These are phyloP conservation scores for Triplophysa yarkandensis DNA, from an alignment of 2,797 vertebrate species.

Conservation along the genomic window DNA sequence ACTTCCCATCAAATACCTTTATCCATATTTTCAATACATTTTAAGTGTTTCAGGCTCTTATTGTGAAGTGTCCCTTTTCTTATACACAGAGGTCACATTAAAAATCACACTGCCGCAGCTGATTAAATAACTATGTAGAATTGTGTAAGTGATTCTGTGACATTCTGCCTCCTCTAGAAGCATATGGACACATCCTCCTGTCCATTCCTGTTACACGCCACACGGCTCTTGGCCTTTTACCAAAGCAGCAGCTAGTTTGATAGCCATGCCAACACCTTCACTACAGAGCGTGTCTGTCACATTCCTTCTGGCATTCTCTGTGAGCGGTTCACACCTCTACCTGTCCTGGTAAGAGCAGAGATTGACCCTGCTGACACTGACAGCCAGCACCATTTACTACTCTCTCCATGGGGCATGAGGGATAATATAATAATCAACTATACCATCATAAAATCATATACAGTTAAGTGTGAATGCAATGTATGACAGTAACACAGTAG, in stretches of 20 bases:
- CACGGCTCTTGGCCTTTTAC: conserved; percentile 24
- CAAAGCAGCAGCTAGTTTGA: conserved; percentile 18
- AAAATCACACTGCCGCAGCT: not conserved
- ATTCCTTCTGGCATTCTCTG: not conserved
- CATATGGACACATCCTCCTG: conserved; percentile 23
- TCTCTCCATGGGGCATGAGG: not conserved
- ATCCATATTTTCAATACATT: not conserved
- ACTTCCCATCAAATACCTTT: too few species aligned
- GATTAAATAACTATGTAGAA: not conserved
- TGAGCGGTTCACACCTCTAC: conserved; percentile 2
- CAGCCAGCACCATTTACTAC: not conserved
- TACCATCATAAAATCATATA: not conserved
- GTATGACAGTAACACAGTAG: not conserved
- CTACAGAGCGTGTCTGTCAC: conserved; percentile 26
- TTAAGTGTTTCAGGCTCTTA: not conserved
- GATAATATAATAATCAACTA: not conserved
- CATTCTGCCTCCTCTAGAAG: not conserved
- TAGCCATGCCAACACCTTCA: conserved; percentile 23
- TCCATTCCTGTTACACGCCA: conserved; percentile 21
- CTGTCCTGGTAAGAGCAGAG: not conserved
- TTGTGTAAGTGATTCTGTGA: not conserved
- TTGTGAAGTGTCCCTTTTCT: not conserved
- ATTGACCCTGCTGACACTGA: not conserved
- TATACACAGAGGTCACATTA: not conserved
- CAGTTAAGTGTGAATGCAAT: not conserved